A percentile compares a stretch with the other conserved stretches of the same genome.
Evolutionary conservation across 2,888 invertebrate species (phyloP).

Genomic region (Xestia c-nigrum): DNA sequence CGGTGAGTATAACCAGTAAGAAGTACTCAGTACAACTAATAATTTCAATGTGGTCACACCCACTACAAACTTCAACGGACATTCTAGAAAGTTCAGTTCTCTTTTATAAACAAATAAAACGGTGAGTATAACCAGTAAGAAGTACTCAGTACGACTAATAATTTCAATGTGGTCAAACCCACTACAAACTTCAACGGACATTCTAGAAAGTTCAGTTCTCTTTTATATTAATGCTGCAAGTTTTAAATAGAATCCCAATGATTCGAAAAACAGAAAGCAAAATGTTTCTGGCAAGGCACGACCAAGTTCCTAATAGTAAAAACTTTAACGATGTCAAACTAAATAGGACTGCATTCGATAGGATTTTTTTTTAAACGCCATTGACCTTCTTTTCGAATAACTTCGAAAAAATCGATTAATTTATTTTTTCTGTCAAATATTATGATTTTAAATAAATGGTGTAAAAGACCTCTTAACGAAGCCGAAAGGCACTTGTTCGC

Average conservation of each 20-base stretch:
- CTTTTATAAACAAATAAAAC: constrained; percentile 1
- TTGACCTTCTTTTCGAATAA: not conserved
- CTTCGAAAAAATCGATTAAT: no score
- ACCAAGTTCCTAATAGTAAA: constrained; percentile 35
- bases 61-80: not conserved
- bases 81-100: constrained; percentile 1
- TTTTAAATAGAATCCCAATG: constrained; percentile 50
- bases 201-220: constrained; percentile 1
- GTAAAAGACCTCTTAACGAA: no score
- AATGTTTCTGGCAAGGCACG: constrained; percentile 23
- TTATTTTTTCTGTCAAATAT: no score
- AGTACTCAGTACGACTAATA: not conserved
- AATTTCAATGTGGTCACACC: not conserved
- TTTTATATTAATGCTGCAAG: constrained; percentile 25
- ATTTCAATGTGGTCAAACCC: not conserved
- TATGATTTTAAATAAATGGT: no score
- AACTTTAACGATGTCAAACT: constrained; percentile 31
- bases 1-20: not conserved
- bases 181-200: not conserved
- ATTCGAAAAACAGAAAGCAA: constrained; percentile 40
- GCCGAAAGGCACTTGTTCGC: no score
- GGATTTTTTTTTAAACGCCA: not conserved
- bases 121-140: not conserved
- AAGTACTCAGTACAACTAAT: not conserved
- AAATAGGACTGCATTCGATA: constrained; percentile 1